phyloP scores from a whole-genome alignment of 2,113 vertebrate genomes.

The Theristicus caerulescens region DNA sequence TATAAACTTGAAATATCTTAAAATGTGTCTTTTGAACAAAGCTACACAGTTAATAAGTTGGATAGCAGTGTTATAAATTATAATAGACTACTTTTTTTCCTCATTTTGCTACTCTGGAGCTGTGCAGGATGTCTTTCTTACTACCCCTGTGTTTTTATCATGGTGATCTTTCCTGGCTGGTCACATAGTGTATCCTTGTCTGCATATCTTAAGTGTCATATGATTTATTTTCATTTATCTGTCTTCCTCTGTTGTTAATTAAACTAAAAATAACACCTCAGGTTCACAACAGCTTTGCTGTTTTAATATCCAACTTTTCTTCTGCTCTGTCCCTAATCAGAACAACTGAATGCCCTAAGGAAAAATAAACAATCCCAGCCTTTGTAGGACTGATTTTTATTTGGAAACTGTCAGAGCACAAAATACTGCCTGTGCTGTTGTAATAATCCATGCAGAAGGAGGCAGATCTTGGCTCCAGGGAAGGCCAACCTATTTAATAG shows the following conservation, averaged over 20 bases:
- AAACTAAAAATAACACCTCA: slow-evolving; percentile 13
- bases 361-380: slow-evolving; percentile 31
- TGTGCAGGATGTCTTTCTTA: neutral
- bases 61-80: neutral
- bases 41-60: neutral
- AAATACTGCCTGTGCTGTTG: slow-evolving; percentile 25
- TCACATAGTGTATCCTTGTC: neutral
- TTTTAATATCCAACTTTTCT: neutral
- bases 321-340: neutral
- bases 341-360: slow-evolving; percentile 7
- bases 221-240: slow-evolving; percentile 1
- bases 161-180: neutral
- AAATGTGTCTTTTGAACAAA: neutral
- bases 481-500: slow-evolving; percentile 49
- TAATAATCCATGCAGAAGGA: slow-evolving; percentile 42
- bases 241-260: neutral
- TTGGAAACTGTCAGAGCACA: slow-evolving; percentile 35
- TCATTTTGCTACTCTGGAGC: neutral
- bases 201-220: neutral
- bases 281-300: neutral
- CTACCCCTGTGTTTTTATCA: neutral
- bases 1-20: neutral
- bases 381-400: slow-evolving; percentile 28
- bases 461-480: slow-evolving; percentile 51
- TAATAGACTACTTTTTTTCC: neutral